These are phyloP conservation scores for Holothuria glaberrima DNA, from an alignment of 35 echinoderm and acorn worm genomes.

Conservation along the genomic window DNA sequence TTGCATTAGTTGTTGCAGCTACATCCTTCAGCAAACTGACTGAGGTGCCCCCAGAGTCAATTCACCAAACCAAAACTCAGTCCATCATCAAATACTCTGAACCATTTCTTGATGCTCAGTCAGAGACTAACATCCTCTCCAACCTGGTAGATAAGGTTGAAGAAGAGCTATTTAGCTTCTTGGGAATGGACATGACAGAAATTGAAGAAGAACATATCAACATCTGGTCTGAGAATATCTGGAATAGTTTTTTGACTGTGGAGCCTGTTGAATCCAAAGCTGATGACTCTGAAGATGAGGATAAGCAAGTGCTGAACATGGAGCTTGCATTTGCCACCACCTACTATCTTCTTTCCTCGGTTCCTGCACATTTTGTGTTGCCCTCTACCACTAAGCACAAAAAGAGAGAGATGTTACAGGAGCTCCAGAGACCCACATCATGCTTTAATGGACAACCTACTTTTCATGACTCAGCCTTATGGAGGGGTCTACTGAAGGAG, in stretches of 20 bases:
- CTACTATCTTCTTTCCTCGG: constrained; percentile 85
- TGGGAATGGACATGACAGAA: constrained; percentile 61
- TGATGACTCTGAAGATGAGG: constrained; percentile 8
- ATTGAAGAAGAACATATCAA: constrained; percentile 69
- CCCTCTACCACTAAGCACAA: constrained; percentile 61
- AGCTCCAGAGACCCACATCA: constrained; percentile 79
- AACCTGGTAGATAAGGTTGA: constrained; percentile 74
- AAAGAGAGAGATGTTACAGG: constrained; percentile 77
- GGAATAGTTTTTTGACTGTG: constrained; percentile 80
- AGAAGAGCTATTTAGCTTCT: constrained; percentile 79
- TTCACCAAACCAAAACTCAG: constrained; percentile 63
- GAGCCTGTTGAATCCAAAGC: constrained; percentile 41
- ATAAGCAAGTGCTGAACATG: constrained; percentile 27
- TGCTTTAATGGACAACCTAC: constrained; percentile 97
- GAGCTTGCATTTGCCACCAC: constrained; percentile 74
- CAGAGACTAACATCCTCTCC: constrained; percentile 64
- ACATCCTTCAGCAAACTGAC: constrained; percentile 63
- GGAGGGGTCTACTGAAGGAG: constrained; percentile 60
- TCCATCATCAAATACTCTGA: constrained; percentile 80
- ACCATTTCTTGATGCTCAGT: constrained; percentile 70
- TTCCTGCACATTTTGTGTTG: constrained; percentile 75
- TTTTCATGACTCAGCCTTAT: constrained; percentile 61
- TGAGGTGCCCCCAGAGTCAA: constrained; percentile 69
- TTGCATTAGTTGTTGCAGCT: constrained; percentile 80
- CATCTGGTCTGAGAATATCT: constrained; percentile 87